Percentiles rank a stretch among this genome's conserved stretches.
Evolutionary conservation across 2,113 vertebrate genomes (phyloP).

Genomic region (Oxyura jamaicensis): DNA sequence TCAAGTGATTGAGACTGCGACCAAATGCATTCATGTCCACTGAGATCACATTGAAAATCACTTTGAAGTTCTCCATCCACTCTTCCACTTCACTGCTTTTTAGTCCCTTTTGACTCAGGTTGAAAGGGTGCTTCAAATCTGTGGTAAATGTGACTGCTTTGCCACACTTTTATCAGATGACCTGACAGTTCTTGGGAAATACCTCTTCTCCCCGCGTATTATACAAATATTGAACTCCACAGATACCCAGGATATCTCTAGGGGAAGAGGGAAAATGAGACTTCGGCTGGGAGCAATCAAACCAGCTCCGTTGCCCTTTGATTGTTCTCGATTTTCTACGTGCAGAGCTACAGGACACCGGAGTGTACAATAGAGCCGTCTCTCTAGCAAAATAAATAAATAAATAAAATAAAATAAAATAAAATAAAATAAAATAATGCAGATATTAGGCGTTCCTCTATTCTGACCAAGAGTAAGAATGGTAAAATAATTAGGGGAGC

Average conservation of each 20-base stretch:
- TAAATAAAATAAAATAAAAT: too few relatives aligned
- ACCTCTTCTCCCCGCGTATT: not conserved
- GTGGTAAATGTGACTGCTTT: not conserved
- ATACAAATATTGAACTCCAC: not conserved
- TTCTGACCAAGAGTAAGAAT: not conserved
- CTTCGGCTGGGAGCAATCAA: not conserved
- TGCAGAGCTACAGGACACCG: accelerated
- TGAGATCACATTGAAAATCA: not conserved
- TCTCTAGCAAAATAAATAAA: not conserved
- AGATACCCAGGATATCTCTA: not conserved
- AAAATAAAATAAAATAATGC: not conserved
- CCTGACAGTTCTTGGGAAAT: not conserved
- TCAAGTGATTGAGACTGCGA: not conserved
- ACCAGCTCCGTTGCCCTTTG: not conserved
- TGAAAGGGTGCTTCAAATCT: not conserved
- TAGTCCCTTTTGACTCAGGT: not conserved
- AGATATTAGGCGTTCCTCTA: not conserved
- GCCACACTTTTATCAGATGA: not conserved
- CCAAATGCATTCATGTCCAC: not conserved
- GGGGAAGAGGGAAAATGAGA: not conserved
- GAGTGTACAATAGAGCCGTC: accelerated
- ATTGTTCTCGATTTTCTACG: not conserved
- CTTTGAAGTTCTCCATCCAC: not conserved
- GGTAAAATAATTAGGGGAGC: not conserved
- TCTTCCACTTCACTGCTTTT: not conserved